Evolutionary conservation across 2,888 invertebrate genomes (phyloP), one percentile per base, ranked within the genome.

Genomic region (Seladonia tumulorum): DNA sequence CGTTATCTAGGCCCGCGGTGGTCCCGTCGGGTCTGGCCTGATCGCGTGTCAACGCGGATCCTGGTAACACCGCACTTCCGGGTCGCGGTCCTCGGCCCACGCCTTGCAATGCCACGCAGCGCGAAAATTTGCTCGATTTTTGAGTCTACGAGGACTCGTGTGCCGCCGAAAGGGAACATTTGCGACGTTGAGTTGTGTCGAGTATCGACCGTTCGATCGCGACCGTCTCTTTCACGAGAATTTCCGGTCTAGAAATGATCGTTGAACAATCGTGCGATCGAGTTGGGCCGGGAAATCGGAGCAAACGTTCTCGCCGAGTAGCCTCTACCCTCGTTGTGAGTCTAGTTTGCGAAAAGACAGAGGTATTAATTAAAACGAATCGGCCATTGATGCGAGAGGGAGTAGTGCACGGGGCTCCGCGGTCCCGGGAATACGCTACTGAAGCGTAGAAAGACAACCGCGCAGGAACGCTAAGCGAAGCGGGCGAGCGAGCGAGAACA

Each of bases 381-480:
- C 25, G 60, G 25, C 5, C 22, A 8, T 22, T 1, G 68, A 4
- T 8, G 22, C 8, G 68, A 22, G 39, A 35, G 39, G 39, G 4
- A 10, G 5, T 10, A 12, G 16, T 16, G 25, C 7, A 25, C 80
- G 3, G 85, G 89, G 89, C 16, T 4, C 79, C 39, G n/a, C 42
- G 79, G 42, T 25, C 29, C 12, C 10, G 25, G 2, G 29, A 77
- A 42, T 86, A 89, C 89, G 81, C 72, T 74, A 83, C 80, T 90
- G 90, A 81, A 71, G 49, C 77, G 76, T 81, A 39, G 80, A 86
- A 79, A 88, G 86, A 81, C 85, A 86, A 82, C 70, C 70, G 86
- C 88, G 83, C 81, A 88, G 87, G 90, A 88, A 85, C 81, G 89
- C 79, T 84, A 73, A 88, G 76, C 87, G 83, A 90, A 72, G 80